Base-by-base conservation (phyloP, 2,113 vertebrate species). In the Anguilla rostrata region DNA sequence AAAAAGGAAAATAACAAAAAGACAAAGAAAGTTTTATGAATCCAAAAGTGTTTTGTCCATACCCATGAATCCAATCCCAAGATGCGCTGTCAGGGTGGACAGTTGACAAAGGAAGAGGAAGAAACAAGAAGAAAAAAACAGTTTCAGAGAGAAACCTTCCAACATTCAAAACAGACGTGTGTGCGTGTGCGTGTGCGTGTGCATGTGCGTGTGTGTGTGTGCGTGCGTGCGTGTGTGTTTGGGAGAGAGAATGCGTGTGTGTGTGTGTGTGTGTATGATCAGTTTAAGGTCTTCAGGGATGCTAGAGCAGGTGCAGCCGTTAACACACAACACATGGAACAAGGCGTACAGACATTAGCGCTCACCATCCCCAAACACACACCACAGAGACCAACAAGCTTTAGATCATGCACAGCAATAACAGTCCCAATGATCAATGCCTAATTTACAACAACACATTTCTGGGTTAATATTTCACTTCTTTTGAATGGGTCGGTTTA, bases 1-100 rank as follows among this genome's bases (percentile, higher is more conserved):
- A 87, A 86, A 89, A 84, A 90, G 86, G 87, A 89, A 91, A 89
- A 93, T 90, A 86, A 83, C 88, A 84, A 92, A 89, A 92, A 90
- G 87, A 93, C 92, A 88, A 93, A 90, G 92, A 91, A 93, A 90
- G 90, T 94, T 92, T 90, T 92, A 93, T 93, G 91, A 95, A 93
- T 92, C 91, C 92, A 97, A 97, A 95, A 96, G 95, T 94, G 94
- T 93, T 96, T 89, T 93, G 96, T 98, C 95, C 98, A 94, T 99
- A 99, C 98, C 98, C 98, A 99, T 99, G 96, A 99, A 98, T 97
- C 99, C 98, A 98, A 99, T 98, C 97, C 98, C 98, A 96, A 99
- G 98, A 96, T 98, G 98, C 96, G 98, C 98, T 99, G 97, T 97
- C 95, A 96, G 95, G 95, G 96, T 96, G 96, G 97, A 97, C 96